Conservation (phyloP, 2,797 vertebrate species). For the Jordanella pulchra region DNA sequence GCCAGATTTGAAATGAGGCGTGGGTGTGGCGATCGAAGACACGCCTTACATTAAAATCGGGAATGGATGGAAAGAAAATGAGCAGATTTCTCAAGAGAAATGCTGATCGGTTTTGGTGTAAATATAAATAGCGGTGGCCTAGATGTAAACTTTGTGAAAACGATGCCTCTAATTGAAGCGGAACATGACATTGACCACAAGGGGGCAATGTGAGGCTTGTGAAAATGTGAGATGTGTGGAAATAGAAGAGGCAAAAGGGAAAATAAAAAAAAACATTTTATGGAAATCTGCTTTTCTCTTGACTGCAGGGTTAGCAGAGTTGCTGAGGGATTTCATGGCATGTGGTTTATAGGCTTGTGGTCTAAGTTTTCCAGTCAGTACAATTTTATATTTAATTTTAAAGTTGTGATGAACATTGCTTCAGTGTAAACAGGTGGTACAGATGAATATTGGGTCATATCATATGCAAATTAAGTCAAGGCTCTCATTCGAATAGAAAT, state of each 20-base stretch:
- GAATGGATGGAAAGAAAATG: background rate
- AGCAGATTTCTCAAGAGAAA: background rate
- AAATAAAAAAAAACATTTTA: background rate
- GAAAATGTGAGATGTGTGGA: background rate
- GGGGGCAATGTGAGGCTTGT: slow-evolving; percentile 44
- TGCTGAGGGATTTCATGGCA: background rate
- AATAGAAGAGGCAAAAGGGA: background rate
- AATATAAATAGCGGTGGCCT: background rate
- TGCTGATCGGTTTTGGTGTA: background rate
- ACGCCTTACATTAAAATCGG: background rate
- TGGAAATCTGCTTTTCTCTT: background rate
- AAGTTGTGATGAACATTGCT: background rate
- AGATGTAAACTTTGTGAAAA: rapidly evolving
- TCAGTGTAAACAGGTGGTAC: background rate
- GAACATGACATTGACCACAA: slow-evolving; percentile 36
- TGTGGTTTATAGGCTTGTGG: no score
- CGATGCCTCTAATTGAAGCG: background rate
- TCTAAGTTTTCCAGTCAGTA: no score
- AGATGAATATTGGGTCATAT: background rate
- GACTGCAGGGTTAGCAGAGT: no score
- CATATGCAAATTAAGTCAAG: background rate
- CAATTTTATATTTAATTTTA: background rate
- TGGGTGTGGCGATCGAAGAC: slow-evolving; percentile 51
- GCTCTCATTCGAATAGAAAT: no score
- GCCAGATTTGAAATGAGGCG: slow-evolving; percentile 72